Evolutionary conservation across 2,888 invertebrate species (phyloP), one percentile per base, ranked within the genome.

Genomic region (Sympetrum striolatum): DNA sequence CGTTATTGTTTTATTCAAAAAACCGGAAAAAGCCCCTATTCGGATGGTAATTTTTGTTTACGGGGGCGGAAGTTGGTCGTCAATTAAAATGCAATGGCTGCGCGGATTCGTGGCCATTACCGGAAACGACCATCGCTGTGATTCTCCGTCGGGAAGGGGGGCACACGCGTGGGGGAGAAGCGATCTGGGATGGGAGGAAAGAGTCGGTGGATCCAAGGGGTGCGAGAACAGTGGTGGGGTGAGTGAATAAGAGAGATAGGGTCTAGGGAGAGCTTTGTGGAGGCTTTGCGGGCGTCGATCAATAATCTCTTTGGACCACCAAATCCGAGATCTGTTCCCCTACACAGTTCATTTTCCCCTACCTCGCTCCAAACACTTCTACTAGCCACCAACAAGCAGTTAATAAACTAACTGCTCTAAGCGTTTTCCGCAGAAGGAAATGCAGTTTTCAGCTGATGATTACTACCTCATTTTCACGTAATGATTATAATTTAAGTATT

Each of bases 221-320:
- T 91, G 91, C 91, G 91, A 90, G 90, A 91, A 91, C 91, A 91
- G 91, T 91, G 91, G 91, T 91, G 90, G 90, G 90, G 82, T 90
- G 90, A 79, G 90, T 53, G 90, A 90, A 90, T 60, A 82, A 90
- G 92, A 91, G 91, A 92, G 92, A 91, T 92, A 92, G 92, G 92
- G 91, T 91, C 91, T 60, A 91, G 92, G 91, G 92, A 92, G 92
- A 91, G 92, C 92, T 91, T 92, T 92, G 92, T 92, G 91, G 91
- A 91, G 91, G 91, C 91, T 86, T 91, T 91, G 91, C 91, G 91
- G 91, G 91, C 91, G 91, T 90, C 90, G 91, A 91, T 91, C 91
- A 90, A 91, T 91, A 91, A 90, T 90, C 91, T 86, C 81, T 90
- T 90, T 90, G 80, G 73, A 91, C 80, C 91, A 90, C 90, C 91